Evolutionary conservation across 2,113 vertebrate genomes (phyloP), one percentile per base, ranked within the genome.

Genomic region (Hoplias malabaricus): DNA sequence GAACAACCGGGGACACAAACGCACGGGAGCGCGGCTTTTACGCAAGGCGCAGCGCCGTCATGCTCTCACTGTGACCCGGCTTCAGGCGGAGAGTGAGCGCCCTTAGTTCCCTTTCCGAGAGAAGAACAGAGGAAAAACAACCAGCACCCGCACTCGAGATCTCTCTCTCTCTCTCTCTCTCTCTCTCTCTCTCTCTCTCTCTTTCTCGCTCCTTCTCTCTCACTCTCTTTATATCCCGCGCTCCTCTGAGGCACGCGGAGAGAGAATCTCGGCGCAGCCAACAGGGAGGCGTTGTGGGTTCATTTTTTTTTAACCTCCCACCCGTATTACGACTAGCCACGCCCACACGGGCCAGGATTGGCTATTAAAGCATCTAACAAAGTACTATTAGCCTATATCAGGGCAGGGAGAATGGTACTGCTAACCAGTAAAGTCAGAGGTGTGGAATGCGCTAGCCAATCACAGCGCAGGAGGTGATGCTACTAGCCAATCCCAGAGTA

Each of bases 191-290:
- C 48, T 16, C 14, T 53, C 4, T 53, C 48, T 53, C 48, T 53
- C 48, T 53, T 4, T 53, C 48, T 53, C 48, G 4, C 36, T 38
- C 36, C n/a, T n/a, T 38, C 36, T 38, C 36, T 38, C 36, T 38
- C 36, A 36, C 80, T 85, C n/a, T 21, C 88, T 91, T 92, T 92
- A 91, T 92, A 91, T 82, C 80, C 77, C 74, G 87, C 82, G 84
- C 81, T 84, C 68, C 81, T 84, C 67, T 65, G 80, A 75, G 78
- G 78, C 84, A 77, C 81, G 82, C 84, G 79, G 68, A 48, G 83
- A 75, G 86, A 85, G 83, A 84, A 34, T 79, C 75, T 78, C 76
- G 69, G 85, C 85, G 66, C 76, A 73, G 85, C 68, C 61, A 79
- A 75, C 38, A 73, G 48, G 54, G 77, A 23, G 83, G 68, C 54